These are phyloP conservation scores for Periophthalmus magnuspinnatus DNA, from an alignment of 2,797 vertebrate species.

Conservation along the genomic window DNA sequence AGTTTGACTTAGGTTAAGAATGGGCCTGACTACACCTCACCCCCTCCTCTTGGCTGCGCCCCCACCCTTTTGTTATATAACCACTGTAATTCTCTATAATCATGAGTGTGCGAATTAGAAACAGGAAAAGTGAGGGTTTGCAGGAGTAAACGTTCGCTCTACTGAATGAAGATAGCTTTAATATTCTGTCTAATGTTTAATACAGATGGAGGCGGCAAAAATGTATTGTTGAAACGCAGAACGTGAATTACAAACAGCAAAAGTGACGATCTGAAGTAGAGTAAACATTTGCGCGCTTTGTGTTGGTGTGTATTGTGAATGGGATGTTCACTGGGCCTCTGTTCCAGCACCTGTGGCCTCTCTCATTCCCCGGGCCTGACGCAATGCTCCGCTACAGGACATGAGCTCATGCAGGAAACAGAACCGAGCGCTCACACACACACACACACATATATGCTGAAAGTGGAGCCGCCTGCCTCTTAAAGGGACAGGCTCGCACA, in stretches of 20 bases:
- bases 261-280: slow-evolving; percentile 41
- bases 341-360: slow-evolving; percentile 85
- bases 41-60: slow-evolving; percentile 27
- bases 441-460: slow-evolving; percentile 59
- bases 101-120: slow-evolving; percentile 35
- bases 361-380: slow-evolving; percentile 85
- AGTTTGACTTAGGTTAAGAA: slow-evolving; percentile 34
- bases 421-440: slow-evolving; percentile 61
- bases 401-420: slow-evolving; percentile 88
- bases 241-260: slow-evolving; percentile 30
- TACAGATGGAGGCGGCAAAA: too few relatives aligned
- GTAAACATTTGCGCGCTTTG: slow-evolving; percentile 17
- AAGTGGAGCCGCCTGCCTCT: slow-evolving; percentile 78
- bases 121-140: slow-evolving; percentile 44
- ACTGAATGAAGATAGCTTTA: too few relatives aligned
- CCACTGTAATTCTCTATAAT: slow-evolving; percentile 54
- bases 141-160: slow-evolving; percentile 9
- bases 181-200: too few relatives aligned
- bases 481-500: slow-evolving; percentile 76
- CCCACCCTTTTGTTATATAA: slow-evolving; percentile 64
- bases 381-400: slow-evolving; percentile 84
- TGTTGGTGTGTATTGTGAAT: slow-evolving; percentile 47
- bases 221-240: too few relatives aligned
- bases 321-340: slow-evolving; percentile 71
- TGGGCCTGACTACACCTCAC: slow-evolving; percentile 42